Evolutionary conservation across 2,888 invertebrate species (phyloP), one percentile per base, ranked within the genome.

Genomic region (Phaonia tiefii): DNA sequence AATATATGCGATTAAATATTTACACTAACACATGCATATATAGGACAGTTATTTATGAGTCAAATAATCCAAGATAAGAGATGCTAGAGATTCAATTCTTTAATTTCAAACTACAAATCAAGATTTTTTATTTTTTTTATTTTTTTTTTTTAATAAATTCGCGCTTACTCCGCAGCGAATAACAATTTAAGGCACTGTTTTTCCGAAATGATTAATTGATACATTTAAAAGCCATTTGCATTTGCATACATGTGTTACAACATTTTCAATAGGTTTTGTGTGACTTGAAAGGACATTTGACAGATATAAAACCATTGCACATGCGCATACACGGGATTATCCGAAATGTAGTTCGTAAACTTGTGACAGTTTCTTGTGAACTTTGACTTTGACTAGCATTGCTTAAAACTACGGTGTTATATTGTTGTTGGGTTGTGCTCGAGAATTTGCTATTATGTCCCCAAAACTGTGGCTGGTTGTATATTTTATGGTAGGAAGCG

Each of bases 181-280:
- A 82, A 76, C 67, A 44, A 72, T 82, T 80, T 84, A 85, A 85
- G 84, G 84, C 84, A 85, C 84, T 84, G n/a, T n/a, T 83, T 83
- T 5, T 31, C 79, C 25, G 74, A 81, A 79, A 73, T 60, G 72
- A 65, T 70, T 69, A 70, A 58, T 46, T 58, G 37, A 65, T 13
- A 37, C 42, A 42, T 51, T 60, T 51, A 66, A 51, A 65, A 26
- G 15, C 39, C 54, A 65, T 20, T 46, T 58, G 58, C 22, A 54
- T 20, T 20, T 20, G 31, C 2, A 58, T 1, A 2, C 2, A 58
- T 15, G 31, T 13, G 37, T 39, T 39, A 4, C 1, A 39, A 63
- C 22, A n/a, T 20, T 63, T 42, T 10, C 20, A 58, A 58, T 20
- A 17, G 20, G 22, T 20, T 51, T 51, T 22, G 51, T 51, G 10